Base-by-base conservation (phyloP, 1,140 invertebrate species). In the Orussus abietinus region DNA sequence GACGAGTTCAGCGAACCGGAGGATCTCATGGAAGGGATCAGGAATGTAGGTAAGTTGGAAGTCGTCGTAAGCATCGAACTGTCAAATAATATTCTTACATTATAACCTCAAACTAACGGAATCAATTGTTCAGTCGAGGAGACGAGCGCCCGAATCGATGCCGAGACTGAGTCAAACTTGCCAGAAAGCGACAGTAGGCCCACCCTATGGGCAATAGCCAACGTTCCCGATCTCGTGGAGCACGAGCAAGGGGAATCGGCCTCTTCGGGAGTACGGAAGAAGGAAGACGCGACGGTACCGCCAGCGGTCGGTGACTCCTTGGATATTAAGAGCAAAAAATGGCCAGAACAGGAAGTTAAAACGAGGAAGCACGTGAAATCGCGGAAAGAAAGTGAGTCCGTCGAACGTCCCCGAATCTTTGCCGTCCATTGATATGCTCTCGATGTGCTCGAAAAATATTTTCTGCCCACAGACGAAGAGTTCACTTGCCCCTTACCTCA, bases 1-100 rank as follows among this genome's bases (percentile, higher is more conserved):
- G 75, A 79, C 49, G 86, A 88, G 60, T 88, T 89, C 58, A 88
- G 85, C 42, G 86, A 89, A 52, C 80, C 85, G 0, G 87, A 89
- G 65, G 87, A 89, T 65, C 76, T 90, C 59, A 86, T 89, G 78
- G 87, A 85, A 59, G 87, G 86, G 45, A 86, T 87, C 44, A 75
- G 84, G 41, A 80, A 80, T 52, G 77, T 82, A 25, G 82, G 83
- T 72, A 33, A 53, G 66, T 51, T 11, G 5, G 34, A 39, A 17
- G 15, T 20, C 28, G 29, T 34, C 32, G 28, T 38, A 15, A 12
- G 39, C 5, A 18, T 37, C n/a, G 0, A 35, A 32, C 32, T 21
- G 14, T 19, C 9, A n/a, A n/a, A n/a, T 7, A 43, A 37, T 3
- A 13, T 33, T 34, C 33, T 18, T 20, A 18, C 32, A 44, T 14